A percentile compares a stretch with the other conserved stretches of the same genome.
These are phyloP conservation scores for Microtus montanus DNA, from an alignment of 2,113 vertebrate genomes.

Conservation along the genomic window DNA sequence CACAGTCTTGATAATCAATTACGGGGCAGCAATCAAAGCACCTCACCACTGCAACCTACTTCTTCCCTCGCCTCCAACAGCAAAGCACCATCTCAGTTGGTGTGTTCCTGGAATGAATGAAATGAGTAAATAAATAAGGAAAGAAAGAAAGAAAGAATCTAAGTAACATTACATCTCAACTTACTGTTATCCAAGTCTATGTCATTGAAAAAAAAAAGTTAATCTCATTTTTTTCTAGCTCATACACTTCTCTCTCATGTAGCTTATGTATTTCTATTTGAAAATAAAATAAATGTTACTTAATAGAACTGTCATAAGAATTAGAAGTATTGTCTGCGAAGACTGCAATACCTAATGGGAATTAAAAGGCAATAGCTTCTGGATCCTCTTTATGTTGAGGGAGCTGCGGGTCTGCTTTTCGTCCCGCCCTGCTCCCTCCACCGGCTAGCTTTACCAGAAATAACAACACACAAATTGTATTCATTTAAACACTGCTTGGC, in stretches of 20 bases:
- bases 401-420: too few species aligned
- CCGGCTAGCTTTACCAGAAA: too few species aligned
- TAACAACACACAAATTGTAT: too few species aligned
- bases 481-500: too few species aligned
- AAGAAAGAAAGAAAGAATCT: background rate
- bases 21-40: background rate
- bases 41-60: background rate
- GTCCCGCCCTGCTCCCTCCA: too few species aligned
- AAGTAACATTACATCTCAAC: background rate
- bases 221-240: constrained; percentile 33
- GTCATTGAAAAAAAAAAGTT: background rate
- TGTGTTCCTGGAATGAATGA: background rate
- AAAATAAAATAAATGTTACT: constrained; percentile 31
- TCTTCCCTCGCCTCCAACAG: background rate
- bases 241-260: background rate
- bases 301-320: background rate
- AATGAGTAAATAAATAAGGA: background rate
- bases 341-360: background rate
- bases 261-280: background rate
- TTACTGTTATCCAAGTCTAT: background rate
- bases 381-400: background rate
- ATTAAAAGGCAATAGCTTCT: background rate
- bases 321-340: background rate
- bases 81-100: background rate
- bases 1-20: background rate